A percentile compares a stretch with the other conserved stretches of the same genome.
Evolutionary conservation across 2,888 invertebrate genomes (phyloP).

Genomic region (Chouioia cunea): DNA sequence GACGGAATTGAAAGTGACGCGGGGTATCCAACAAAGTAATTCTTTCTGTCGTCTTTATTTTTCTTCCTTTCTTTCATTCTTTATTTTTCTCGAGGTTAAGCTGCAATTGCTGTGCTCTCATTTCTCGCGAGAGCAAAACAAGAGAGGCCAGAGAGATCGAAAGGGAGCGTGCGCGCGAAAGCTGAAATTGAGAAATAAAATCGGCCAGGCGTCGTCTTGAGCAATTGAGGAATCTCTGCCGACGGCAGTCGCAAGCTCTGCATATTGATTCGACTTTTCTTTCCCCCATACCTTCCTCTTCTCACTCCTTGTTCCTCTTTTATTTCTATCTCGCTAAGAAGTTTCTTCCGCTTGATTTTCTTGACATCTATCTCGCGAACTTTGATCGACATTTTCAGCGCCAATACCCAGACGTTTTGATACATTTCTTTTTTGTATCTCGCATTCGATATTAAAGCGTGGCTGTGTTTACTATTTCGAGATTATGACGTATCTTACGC

Average conservation of each 20-base stretch:
- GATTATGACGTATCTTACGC: too few species aligned
- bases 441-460: too few species aligned
- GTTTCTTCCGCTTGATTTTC: not conserved
- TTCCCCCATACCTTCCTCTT: slow-evolving; percentile 5
- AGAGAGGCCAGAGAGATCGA: not conserved
- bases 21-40: too few species aligned
- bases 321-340: too few species aligned
- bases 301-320: not conserved
- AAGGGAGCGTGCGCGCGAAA: slow-evolving; percentile 9
- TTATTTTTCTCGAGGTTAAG: slow-evolving; percentile 14
- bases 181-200: slow-evolving; percentile 36
- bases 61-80: slow-evolving; percentile 3
- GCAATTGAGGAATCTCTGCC: slow-evolving; percentile 28
- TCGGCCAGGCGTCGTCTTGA: slow-evolving; percentile 1
- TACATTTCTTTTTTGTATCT: too few species aligned
- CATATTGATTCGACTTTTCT: slow-evolving; percentile 31
- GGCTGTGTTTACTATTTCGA: too few species aligned
- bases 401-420: too few species aligned
- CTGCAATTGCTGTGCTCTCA: not conserved
- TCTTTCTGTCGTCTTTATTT: too few species aligned
- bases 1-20: too few species aligned
- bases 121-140: slow-evolving; percentile 23
- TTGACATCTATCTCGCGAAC: not conserved
- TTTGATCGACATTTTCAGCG: not conserved
- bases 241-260: slow-evolving; percentile 4